phyloP scores from a whole-genome alignment of 2,888 invertebrate species.

The Magallana nippona region DNA sequence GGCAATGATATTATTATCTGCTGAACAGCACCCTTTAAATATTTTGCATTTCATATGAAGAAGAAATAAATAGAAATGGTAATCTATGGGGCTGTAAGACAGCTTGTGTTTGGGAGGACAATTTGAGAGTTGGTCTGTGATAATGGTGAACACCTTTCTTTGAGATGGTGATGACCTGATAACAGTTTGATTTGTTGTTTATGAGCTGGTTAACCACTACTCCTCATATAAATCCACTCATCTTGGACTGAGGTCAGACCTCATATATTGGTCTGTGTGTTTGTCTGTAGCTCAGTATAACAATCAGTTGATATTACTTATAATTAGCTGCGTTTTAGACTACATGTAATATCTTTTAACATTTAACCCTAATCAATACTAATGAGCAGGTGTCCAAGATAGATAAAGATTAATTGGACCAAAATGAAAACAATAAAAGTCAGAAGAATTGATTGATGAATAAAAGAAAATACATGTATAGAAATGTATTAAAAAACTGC shows the following conservation, averaged over 20 bases:
- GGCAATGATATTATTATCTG: background rate
- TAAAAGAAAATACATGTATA: too few relatives aligned
- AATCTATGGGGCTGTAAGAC: background rate
- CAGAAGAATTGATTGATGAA: too few relatives aligned
- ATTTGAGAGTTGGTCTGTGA: background rate
- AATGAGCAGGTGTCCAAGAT: slow-evolving; percentile 16
- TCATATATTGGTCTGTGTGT: slow-evolving; percentile 13
- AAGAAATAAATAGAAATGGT: background rate
- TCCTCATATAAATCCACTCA: background rate
- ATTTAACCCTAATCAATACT: too few relatives aligned
- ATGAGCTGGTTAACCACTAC: slow-evolving; percentile 24
- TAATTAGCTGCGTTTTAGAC: too few relatives aligned
- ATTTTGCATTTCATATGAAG: slow-evolving; percentile 1
- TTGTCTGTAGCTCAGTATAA: background rate
- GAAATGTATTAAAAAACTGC: too few relatives aligned
- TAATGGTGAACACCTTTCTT: background rate
- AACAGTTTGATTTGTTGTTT: slow-evolving; percentile 12
- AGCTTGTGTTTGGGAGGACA: background rate
- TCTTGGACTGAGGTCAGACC: background rate
- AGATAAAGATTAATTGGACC: slow-evolving; percentile 41
- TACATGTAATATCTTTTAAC: too few relatives aligned
- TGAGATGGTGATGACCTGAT: background rate
- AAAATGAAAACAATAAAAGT: slow-evolving; percentile 44
- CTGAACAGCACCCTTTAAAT: background rate
- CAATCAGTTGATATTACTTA: too few relatives aligned